Conservation (phyloP, 1,140 invertebrate genomes). For the Latrodectus geometricus region DNA sequence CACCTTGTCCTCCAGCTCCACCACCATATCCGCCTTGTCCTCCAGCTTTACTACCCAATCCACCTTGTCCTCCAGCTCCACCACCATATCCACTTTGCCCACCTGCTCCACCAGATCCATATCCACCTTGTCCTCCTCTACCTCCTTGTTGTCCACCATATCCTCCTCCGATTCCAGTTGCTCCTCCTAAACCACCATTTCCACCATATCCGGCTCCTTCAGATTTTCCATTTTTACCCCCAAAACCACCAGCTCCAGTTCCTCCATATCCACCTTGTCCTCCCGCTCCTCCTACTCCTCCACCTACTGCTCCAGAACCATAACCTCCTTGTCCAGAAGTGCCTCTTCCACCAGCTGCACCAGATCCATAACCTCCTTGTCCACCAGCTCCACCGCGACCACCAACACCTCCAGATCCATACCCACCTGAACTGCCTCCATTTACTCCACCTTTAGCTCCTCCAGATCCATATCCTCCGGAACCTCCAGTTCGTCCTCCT, state of each 20-base stretch:
- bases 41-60: not conserved
- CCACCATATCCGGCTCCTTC: not conserved
- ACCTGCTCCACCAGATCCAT: not conserved
- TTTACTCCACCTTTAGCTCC: not conserved
- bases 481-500: not conserved
- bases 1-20: not conserved
- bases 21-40: not conserved
- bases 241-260: not conserved
- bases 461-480: not conserved
- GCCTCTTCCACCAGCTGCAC: not conserved
- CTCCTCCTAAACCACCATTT: not conserved
- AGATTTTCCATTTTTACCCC: not conserved
- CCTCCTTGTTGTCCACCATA: not conserved
- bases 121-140: not conserved
- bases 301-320: not conserved
- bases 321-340: not conserved
- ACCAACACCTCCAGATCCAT: not conserved
- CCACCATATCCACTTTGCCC: not conserved
- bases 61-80: not conserved
- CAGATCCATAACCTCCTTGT: not conserved
- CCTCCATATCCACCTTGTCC: conserved; percentile 3
- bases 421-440: not conserved
- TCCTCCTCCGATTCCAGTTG: conserved; percentile 1
- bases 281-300: not conserved
- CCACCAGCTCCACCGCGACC: conserved; percentile 6